Percentiles rank a stretch among this genome's conserved stretches.
These are phyloP conservation scores for Adelphocoris suturalis DNA, from an alignment of 2,888 invertebrate genomes.

Conservation along the genomic window DNA sequence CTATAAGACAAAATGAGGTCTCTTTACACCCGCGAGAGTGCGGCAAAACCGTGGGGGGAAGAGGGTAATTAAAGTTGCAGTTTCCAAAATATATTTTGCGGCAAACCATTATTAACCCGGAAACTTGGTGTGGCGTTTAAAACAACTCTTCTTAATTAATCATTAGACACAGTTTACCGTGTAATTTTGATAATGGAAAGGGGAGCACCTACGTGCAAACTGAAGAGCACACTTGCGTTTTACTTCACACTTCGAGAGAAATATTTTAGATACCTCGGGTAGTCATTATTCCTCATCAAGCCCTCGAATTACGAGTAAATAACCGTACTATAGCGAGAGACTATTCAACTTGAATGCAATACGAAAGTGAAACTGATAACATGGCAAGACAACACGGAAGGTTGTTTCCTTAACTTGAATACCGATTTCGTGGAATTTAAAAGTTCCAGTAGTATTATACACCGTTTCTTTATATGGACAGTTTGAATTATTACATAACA, in stretches of 20 bases:
- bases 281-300: neutral
- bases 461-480: too few relatives aligned
- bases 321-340: too few relatives aligned
- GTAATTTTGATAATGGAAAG: constrained; percentile 29
- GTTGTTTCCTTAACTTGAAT: too few relatives aligned
- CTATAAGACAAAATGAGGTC: constrained; percentile 31
- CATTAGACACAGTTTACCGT: constrained; percentile 42
- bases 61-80: constrained; percentile 46
- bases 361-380: too few relatives aligned
- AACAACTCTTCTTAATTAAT: constrained; percentile 43
- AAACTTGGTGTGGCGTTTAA: constrained; percentile 35
- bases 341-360: too few relatives aligned
- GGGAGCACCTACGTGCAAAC: neutral
- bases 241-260: neutral
- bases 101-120: constrained; percentile 37
- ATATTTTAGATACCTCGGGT: neutral
- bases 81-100: constrained; percentile 48
- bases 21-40: constrained; percentile 21
- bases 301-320: too few relatives aligned
- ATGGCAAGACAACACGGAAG: too few relatives aligned
- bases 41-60: neutral
- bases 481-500: too few relatives aligned
- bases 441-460: too few relatives aligned
- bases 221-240: constrained; percentile 11
- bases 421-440: too few relatives aligned